These are phyloP conservation scores for Dendrocincla fuliginosa DNA, from an alignment of 2,797 vertebrate species.

Conservation along the genomic window DNA sequence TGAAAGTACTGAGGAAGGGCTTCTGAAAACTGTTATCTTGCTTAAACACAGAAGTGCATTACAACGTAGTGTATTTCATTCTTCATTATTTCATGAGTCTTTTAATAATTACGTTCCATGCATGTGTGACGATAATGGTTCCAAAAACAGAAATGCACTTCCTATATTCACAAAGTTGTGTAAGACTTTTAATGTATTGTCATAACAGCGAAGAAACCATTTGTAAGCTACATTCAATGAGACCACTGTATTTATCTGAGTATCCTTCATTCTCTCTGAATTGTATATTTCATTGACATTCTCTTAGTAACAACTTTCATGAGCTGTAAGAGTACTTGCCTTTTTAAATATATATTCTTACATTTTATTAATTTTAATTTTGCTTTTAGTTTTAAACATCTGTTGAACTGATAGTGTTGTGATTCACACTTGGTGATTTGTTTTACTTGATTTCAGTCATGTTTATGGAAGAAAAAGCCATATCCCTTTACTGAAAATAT, in stretches of 20 bases:
- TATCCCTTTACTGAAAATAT: background rate
- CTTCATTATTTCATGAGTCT: background rate
- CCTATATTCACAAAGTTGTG: background rate
- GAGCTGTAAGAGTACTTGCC: background rate
- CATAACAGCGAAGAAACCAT: background rate
- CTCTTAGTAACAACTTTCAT: background rate
- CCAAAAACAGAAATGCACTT: conserved; percentile 14
- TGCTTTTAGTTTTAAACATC: background rate
- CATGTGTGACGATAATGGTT: background rate
- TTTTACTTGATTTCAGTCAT: background rate
- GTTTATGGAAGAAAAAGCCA: background rate
- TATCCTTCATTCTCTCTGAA: background rate
- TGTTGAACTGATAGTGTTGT: background rate
- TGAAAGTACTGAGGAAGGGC: background rate
- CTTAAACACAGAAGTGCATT: background rate
- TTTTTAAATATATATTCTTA: background rate
- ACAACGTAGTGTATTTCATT: background rate
- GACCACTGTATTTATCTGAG: background rate
- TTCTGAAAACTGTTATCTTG: conserved; percentile 2
- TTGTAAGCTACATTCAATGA: background rate
- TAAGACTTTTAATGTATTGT: conserved; percentile 21
- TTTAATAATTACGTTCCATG: conserved; percentile 21
- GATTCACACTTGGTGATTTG: background rate
- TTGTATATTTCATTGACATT: background rate
- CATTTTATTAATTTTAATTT: background rate